These are phyloP conservation scores for Dioctria linearis DNA, from an alignment of 2,888 invertebrate species.

Conservation along the genomic window DNA sequence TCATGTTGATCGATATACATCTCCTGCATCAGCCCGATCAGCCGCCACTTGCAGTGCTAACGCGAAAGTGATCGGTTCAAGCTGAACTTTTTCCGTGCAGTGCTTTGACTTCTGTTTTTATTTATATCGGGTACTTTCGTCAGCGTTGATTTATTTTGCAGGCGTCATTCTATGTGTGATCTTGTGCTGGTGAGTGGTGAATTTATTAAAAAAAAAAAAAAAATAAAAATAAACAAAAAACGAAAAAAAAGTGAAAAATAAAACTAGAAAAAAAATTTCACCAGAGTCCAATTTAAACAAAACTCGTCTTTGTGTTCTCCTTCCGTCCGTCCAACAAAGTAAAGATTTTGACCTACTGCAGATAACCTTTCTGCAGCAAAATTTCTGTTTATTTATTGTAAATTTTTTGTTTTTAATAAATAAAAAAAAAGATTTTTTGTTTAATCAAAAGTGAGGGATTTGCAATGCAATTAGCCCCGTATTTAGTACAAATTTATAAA, in stretches of 20 bases:
- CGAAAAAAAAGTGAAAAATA: no score
- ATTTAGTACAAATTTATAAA: no score
- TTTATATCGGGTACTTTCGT: conserved; percentile 20
- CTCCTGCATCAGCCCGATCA: conserved; percentile 19
- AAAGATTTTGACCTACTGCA: neutral
- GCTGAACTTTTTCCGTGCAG: neutral
- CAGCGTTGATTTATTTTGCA: neutral
- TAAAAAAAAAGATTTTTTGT: no score
- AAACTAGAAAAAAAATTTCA: no score
- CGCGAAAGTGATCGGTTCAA: conserved; percentile 54
- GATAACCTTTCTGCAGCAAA: neutral
- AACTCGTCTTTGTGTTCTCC: no score
- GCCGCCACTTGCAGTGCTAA: conserved; percentile 53
- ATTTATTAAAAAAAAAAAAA: neutral
- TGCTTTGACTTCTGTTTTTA: conserved; percentile 19
- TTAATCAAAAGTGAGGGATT: no score
- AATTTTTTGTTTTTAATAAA: no score
- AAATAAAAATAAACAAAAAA: no score
- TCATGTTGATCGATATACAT: conserved; percentile 42
- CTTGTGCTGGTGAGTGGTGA: conserved; percentile 11
- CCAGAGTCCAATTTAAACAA: no score
- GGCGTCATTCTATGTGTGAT: neutral
- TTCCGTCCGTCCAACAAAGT: neutral
- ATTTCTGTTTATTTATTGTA: no score
- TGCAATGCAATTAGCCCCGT: no score